These are phyloP conservation scores for Cotesia chilonis DNA, from an alignment of 1,140 invertebrate genomes.

Conservation along the genomic window DNA sequence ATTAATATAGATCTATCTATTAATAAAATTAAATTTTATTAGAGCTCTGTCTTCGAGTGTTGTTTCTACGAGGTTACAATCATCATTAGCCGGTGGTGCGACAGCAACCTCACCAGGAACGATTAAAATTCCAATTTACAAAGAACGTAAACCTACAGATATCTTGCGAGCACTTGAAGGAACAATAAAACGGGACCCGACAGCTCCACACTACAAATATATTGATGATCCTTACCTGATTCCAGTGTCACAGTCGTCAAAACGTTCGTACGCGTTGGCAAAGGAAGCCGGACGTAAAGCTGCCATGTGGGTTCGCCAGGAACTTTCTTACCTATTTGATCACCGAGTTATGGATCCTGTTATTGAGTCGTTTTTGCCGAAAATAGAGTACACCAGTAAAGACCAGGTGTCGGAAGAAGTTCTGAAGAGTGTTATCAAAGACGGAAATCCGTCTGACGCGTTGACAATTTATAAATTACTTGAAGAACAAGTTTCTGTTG, in stretches of 20 bases:
- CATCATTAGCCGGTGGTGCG: conserved; percentile 19
- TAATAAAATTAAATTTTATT: too few relatives aligned
- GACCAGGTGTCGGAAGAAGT: conserved; percentile 73
- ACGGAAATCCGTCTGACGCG: conserved; percentile 74
- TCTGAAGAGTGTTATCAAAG: conserved; percentile 73
- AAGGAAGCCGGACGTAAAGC: conserved; percentile 88
- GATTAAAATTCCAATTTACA: conserved; percentile 73
- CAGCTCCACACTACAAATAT: conserved; percentile 86
- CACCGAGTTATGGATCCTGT: conserved; percentile 76
- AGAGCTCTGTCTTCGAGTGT: too few relatives aligned
- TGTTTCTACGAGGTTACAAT: conserved; percentile 41
- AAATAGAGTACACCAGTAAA: conserved; percentile 74
- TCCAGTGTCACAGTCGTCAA: conserved; percentile 77
- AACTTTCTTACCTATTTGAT: conserved; percentile 80
- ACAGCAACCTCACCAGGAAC: conserved; percentile 39
- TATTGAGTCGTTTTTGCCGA: conserved; percentile 72
- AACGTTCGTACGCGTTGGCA: conserved; percentile 80
- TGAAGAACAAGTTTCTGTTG: conserved; percentile 70
- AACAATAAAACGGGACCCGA: conserved; percentile 78
- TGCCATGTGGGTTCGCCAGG: conserved; percentile 82
- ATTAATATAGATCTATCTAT: too few relatives aligned
- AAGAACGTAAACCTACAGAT: conserved; percentile 80
- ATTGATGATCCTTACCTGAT: conserved; percentile 90
- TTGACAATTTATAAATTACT: conserved; percentile 78
- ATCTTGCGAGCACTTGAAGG: conserved; percentile 81